A percentile compares a stretch with the other conserved stretches of the same genome.
Evolutionary conservation across 2,797 vertebrate genomes (phyloP).

Genomic region (Lemur catta): DNA sequence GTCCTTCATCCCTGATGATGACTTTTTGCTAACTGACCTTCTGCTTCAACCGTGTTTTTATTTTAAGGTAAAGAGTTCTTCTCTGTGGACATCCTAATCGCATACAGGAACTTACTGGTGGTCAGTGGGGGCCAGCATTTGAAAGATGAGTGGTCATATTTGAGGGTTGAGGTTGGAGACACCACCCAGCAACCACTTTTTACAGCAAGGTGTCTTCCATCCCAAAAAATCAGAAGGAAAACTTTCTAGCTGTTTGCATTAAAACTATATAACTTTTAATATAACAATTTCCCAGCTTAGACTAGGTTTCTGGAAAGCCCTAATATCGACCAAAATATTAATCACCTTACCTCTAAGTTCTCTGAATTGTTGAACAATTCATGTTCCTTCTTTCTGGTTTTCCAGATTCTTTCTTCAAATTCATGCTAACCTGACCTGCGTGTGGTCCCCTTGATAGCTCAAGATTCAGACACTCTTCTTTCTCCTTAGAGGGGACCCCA

Average conservation of each 20-base stretch:
- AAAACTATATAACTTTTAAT: neutral
- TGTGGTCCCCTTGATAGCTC: neutral
- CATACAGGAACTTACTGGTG: neutral
- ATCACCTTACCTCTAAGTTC: neutral
- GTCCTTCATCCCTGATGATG: neutral
- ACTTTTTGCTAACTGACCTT: neutral
- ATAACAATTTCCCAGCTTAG: neutral
- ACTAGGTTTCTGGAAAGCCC: neutral
- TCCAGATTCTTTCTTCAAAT: neutral
- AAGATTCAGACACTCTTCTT: neutral
- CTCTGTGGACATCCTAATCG: neutral
- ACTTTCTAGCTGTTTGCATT: neutral
- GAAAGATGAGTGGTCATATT: neutral
- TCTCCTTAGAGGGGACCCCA: neutral
- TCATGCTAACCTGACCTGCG: neutral
- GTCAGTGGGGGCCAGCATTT: neutral
- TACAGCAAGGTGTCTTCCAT: neutral
- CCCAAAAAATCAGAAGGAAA: neutral
- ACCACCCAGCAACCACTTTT: neutral
- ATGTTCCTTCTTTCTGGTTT: neutral
- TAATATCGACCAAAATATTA: neutral
- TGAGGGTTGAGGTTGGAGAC: neutral
- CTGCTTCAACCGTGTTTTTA: neutral
- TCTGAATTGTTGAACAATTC: neutral
- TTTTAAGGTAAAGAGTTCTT: neutral